Evolutionary conservation across 2,888 invertebrate species (phyloP), one percentile per base, ranked within the genome.

Genomic region (Andrena chrysosceles): DNA sequence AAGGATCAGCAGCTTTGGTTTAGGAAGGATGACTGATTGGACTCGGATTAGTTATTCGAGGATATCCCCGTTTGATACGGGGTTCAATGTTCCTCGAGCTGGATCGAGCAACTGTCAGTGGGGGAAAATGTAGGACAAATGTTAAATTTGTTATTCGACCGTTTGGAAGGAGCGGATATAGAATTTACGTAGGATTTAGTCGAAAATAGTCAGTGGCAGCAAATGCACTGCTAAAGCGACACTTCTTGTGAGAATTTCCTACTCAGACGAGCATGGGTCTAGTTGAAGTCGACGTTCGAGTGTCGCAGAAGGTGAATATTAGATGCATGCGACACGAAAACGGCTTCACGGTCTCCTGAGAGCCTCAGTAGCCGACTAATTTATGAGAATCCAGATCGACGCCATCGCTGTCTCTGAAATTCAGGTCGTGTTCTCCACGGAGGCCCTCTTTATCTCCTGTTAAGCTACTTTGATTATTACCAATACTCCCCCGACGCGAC

Each of bases 321-420:
- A 54, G 29, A 63, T n/a, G 20, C 48, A 70, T 23, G 56, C 29
- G 31, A 68, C 71, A 35, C 31, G 64, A 64, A 59, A 48, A 26
- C 33, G 70, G 66, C 67, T 67, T 48, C 56, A 1, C 20, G 60
- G 48, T 60, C 73, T 67, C 73, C 60, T 5, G 72, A 70, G 83
- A 81, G 64, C 52, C n/a, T 13, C 62, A 49, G 54, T 29, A 54
- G 35, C 10, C 66, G 72, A 79, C 70, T 87, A 85, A 82, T 87
- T 82, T 82, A 87, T 72, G 81, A 87, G 77, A 84, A 80, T 85
- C 70, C 52, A 75, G 68, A 80, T 87, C 81, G 85, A 85, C 77
- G 62, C 60, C 33, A 63, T 63, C 31, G 77, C 68, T 48, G 70
- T 83, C 83, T 20, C 54, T 13, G 81, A 87, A 81, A 87, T 87